These are phyloP conservation scores for Arctia plantaginis DNA, from an alignment of 2,888 invertebrate genomes.

Conservation along the genomic window DNA sequence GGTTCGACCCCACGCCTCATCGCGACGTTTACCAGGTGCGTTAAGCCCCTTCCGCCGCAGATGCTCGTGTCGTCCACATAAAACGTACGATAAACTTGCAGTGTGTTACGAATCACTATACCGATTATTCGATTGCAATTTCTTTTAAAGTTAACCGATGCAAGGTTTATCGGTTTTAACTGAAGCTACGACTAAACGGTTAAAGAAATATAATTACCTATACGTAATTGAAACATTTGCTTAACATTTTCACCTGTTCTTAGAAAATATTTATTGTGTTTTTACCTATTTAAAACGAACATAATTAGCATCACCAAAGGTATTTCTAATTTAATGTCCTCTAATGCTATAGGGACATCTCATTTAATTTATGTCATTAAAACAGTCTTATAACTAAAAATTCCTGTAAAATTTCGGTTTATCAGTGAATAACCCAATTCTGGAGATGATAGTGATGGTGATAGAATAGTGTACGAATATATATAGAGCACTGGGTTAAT, in stretches of 20 bases:
- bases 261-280: no score
- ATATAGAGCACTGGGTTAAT: neutral
- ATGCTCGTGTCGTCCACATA: conserved; percentile 56
- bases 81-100: conserved; percentile 55
- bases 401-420: neutral
- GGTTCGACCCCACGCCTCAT: conserved; percentile 70
- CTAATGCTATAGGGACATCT: no score
- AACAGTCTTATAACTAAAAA: neutral
- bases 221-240: neutral
- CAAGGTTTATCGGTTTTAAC: neutral
- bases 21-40: conserved; percentile 74
- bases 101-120: conserved; percentile 26
- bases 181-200: neutral
- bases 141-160: neutral
- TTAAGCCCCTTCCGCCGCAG: conserved; percentile 72
- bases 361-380: neutral
- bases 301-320: neutral
- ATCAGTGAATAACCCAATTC: neutral
- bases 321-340: neutral
- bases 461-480: neutral
- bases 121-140: neutral
- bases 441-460: neutral
- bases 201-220: neutral
- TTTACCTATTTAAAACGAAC: neutral
- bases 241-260: no score